Evolutionary conservation across 2,797 vertebrate species (phyloP).

Genomic region (Anas acuta): DNA sequence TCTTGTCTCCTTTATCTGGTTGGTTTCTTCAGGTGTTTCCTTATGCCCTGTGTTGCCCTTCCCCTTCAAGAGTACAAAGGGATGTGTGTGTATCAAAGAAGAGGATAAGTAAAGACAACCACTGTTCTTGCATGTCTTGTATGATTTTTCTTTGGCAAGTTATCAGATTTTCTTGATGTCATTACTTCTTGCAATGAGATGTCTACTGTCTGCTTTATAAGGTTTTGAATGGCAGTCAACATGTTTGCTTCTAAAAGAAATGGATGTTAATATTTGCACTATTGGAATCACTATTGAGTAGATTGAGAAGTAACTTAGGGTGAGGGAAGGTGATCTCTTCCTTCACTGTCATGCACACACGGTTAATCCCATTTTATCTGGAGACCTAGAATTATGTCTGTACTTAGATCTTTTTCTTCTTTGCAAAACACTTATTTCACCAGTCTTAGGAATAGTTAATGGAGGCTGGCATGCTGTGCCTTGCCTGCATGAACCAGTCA

Average conservation of each 20-base stretch:
- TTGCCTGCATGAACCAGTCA: background rate
- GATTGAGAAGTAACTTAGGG: background rate
- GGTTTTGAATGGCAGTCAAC: background rate
- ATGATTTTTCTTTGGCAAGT: background rate
- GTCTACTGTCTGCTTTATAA: constrained; percentile 1
- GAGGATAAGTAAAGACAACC: background rate
- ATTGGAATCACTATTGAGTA: background rate
- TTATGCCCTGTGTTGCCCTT: background rate
- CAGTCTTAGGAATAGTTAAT: background rate
- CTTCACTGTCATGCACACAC: background rate
- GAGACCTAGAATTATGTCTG: background rate
- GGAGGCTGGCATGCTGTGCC: background rate
- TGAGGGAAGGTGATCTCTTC: background rate
- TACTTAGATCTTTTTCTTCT: background rate
- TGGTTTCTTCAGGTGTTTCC: background rate
- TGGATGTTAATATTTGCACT: background rate
- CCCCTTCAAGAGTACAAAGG: background rate
- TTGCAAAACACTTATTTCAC: background rate
- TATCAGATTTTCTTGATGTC: background rate
- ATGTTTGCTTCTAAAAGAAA: background rate
- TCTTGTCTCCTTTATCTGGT: background rate
- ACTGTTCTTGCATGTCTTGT: background rate
- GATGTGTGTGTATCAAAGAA: fast-evolving
- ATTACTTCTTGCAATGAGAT: background rate
- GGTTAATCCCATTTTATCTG: background rate